Evolutionary conservation across 1,140 invertebrate genomes (phyloP), one percentile per base, ranked within the genome.

Genomic region (Anadara kagoshimensis): DNA sequence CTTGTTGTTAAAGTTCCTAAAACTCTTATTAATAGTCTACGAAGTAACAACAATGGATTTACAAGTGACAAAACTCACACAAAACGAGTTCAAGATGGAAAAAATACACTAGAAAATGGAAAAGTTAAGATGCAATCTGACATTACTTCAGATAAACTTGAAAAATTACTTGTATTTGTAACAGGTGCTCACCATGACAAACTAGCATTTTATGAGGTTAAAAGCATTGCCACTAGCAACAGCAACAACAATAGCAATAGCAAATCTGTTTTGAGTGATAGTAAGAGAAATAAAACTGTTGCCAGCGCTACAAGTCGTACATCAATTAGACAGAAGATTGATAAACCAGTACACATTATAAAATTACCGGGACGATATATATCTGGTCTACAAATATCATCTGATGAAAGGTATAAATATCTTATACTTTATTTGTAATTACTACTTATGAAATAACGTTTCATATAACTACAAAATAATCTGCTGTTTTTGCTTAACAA

Each of bases 131-230:
- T 36, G 16, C n/a, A 10, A 36, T 20, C 29, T 36, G 11, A 56
- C 10, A 24, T 20, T 16, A 22, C 49, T 36, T 43, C 7, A 18
- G 43, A 41, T 26, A 26, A 5, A 26, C 5, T 26, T 5, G 29
- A 59, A 45, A 51, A 75, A 70, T 67, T 75, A 67, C 54, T 75
- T 54, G 54, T 75, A 57, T 75, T 70, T 66, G 73, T 75, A 16
- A 61, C 67, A 26, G 67, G 56, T 44, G 54, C 29, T 36, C 29
- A 70, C 61, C 73, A 75, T 54, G 57, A 69, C 56, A 45, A 41
- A 36, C 51, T 75, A 22, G 51, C 68, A 43, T 41, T 75, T 59
- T 68, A 70, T 61, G 44, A 54, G 22, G 47, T 70, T 0, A 61
- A 66, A 7, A 53, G 70, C 56, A 47, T 75, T 8, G 47, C 43